Evolutionary conservation across 2,888 invertebrate species (phyloP), one percentile per base, ranked within the genome.

Genomic region (Branchipolynoe longqiensis): DNA sequence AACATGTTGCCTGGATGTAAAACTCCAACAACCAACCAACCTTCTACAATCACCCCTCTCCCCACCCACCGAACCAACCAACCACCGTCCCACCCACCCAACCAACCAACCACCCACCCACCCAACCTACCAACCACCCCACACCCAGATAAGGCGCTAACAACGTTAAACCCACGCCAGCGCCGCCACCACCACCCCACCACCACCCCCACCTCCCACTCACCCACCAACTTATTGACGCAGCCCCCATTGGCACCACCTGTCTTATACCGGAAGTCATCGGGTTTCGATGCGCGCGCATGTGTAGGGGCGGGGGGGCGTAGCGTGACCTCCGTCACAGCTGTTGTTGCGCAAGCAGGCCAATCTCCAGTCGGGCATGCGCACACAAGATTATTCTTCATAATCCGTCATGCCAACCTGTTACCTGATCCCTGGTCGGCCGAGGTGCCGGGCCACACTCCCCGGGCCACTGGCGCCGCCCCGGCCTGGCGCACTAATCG

Each of bases 371-470:
- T 4, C 48, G 78, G 48, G 33, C 78, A 33, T 78, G 78, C 41
- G 25, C 54, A 41, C 78, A 78, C 78, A 78, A 78, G 54, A 48
- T 78, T 41, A 78, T 78, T 78, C 78, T 22, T 41, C 78, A 41
- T 54, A 78, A 78, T 78, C 41, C 78, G 78, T 78, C 78, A 78
- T 78, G 14, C 3, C 78, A 78, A 78, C 78, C 78, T 78, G 78
- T 78, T 78, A 78, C 78, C 54, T 78, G 78, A 78, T 78, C 41
- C 36, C 1, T 58, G 38, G 14, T 4, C 36, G 69, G 22, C 62
- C 62, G 1, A n/a, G 62, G 18, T 31, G 25, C 28, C 69, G 69
- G 48, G 48, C 48, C 18, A 38, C 62, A 62, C 6, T 33, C 69
- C 22, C 12, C 69, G 8, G 48, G 48, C 31, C 62, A 28, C 62